Evolutionary conservation across 2,888 invertebrate species (phyloP), one percentile per base, ranked within the genome.

Genomic region (Oegoconia quadripuncta): DNA sequence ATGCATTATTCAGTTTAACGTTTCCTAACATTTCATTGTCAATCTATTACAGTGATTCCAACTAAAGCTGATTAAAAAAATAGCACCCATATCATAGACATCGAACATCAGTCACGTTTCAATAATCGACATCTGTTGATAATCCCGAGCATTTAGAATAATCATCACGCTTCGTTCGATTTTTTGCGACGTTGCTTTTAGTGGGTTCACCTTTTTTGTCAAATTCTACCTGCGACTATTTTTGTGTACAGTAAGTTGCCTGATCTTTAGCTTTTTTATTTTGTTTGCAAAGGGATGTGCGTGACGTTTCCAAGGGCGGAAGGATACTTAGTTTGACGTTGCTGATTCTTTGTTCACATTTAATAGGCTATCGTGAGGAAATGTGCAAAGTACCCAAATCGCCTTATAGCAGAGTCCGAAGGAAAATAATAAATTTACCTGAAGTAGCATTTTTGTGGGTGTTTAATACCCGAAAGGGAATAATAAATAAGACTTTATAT

Each of bases 241-340:
- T 65, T 55, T 58, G 56, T 48, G 48, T 63, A 82, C 78, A 83
- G 80, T 76, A 63, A 67, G 59, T 57, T 52, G 50, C 48, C 52
- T 55, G 56, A 61, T 63, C 58, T 64, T 65, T 29, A 29, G 53
- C 56, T 63, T 73, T 75, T 75, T 64, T 64, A 58, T 57, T 64
- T 66, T 74, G 62, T 76, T 75, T 75, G 64, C 56, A 47, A 74
- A 77, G 72, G 78, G 78, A 82, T 74, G 74, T 82, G 79, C 84
- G 83, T 83, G 83, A 80, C 71, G 70, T 66, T 73, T 69, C 70
- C 65, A 70, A 71, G 75, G 78, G 79, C 83, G 83, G 84, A 86
- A 86, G 84, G 80, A 83, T 84, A 77, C 75, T 69, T 68, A 72
- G 74, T 70, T 65, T 48, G 55, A 50, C 51, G 46, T 51, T 50